Conservation (phyloP, 2,888 invertebrate genomes). For the Ashinkailepas kermadecensis region DNA sequence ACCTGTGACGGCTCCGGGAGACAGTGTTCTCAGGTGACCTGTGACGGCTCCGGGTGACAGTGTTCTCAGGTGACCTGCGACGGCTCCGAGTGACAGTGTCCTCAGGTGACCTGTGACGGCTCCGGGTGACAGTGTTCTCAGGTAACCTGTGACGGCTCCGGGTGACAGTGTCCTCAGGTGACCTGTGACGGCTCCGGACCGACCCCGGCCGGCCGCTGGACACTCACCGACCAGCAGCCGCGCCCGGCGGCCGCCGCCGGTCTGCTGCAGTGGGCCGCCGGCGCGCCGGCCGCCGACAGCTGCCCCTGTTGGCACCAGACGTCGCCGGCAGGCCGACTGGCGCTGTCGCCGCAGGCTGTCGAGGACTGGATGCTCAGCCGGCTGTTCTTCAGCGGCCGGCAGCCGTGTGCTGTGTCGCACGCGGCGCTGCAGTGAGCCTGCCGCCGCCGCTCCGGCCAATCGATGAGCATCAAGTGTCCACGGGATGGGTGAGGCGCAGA, state of each 20-base stretch:
- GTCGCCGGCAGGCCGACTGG: neutral
- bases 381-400: conserved; percentile 14
- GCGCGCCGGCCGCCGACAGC: neutral
- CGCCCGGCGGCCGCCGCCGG: neutral
- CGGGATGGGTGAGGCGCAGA: neutral
- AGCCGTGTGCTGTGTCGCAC: neutral
- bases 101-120: conserved; percentile 51
- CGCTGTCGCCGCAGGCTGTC: conserved; percentile 9
- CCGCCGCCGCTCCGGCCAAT: neutral
- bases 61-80: conserved; percentile 35
- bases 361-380: conserved; percentile 16
- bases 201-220: conserved; percentile 40
- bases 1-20: conserved; percentile 44
- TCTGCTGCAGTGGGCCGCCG: neutral
- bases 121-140: conserved; percentile 35
- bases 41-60: conserved; percentile 36
- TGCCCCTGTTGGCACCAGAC: conserved; percentile 19
- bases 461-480: neutral
- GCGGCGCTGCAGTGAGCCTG: neutral
- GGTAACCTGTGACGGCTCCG: conserved; percentile 35
- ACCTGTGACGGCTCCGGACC: conserved; percentile 27
- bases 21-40: conserved; percentile 26
- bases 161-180: conserved; percentile 35
- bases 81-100: conserved; percentile 41
- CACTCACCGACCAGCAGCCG: conserved; percentile 41